Base-by-base conservation (phyloP, 2,113 vertebrate species). In the Charadrius vociferus region DNA sequence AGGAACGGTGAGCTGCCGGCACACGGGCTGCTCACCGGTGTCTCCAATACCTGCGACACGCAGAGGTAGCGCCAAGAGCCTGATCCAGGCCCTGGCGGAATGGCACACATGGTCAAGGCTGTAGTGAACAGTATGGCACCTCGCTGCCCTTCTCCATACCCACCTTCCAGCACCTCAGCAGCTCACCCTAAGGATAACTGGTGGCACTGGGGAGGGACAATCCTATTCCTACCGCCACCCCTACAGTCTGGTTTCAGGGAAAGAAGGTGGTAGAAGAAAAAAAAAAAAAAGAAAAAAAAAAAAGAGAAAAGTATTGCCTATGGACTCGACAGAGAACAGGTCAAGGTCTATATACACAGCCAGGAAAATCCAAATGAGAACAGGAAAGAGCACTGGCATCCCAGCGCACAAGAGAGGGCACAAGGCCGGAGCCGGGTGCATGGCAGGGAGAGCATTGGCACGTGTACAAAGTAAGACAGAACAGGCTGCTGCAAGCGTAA, bases 1-100 rank as follows among this genome's bases (percentile, higher is more conserved):
- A 12, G 32, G 32, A 62, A 30, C 6, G 0, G 43, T 2, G 13
- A 30, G 37, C n/a, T 70, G 16, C 43, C 2, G 4, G 90, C 23
- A 45, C 36, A 50, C 3, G 2, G 50, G 56, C 39, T 58, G 58
- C 56, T 37, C 52, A 36, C 23, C 1, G 39, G 49, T 4, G 32
- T 47, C 63, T 62, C 49, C 20, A 14, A 26, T 1, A 24, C 6
- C 17, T 2, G 34, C 1, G 1, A 49, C 39, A 14, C 1, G 6
- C 20, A 17, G 50, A 50, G 53, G 2, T 0, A 67, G 39, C 19
- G 9, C 58, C 75, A 6, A 2, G 36, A 53, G 50, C 75, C 58
- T 2, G 18, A 73, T 23, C 22, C 94, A 59, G 72, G 88, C 79
- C 18, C 78, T 14, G 47, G 36, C 4, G 56, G 41, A 32, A 75